Conservation (phyloP, 2,888 invertebrate genomes). For the Mimas tiliae region DNA sequence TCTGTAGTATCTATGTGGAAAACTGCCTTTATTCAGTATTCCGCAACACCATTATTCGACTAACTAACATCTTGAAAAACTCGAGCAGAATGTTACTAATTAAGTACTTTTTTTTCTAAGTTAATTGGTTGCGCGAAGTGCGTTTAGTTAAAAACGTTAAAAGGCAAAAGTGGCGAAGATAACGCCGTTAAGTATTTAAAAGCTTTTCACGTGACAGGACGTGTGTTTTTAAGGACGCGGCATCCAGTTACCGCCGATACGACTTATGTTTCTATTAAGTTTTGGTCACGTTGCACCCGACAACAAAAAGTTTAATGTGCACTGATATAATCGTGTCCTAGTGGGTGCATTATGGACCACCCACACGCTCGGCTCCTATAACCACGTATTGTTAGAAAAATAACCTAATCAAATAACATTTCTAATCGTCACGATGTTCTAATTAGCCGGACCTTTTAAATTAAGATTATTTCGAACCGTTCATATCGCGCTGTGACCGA, state of each 20-base stretch:
- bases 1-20: constrained; percentile 61
- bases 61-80: constrained; percentile 5
- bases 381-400: constrained; percentile 43
- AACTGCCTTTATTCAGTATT: constrained; percentile 30
- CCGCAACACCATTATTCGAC: constrained; percentile 2
- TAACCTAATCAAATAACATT: constrained; percentile 54
- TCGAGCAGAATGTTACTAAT: constrained; percentile 11
- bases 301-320: constrained; percentile 60
- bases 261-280: constrained; percentile 55
- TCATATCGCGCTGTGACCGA: not conserved
- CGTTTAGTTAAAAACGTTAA: constrained; percentile 26
- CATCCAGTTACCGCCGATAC: constrained; percentile 28
- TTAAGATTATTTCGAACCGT: constrained; percentile 29
- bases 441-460: constrained; percentile 46
- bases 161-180: constrained; percentile 30
- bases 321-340: constrained; percentile 60
- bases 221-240: constrained; percentile 23
- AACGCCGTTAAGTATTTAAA: constrained; percentile 29
- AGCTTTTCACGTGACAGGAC: constrained; percentile 27
- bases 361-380: constrained; percentile 57
- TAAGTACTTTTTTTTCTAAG: constrained; percentile 5
- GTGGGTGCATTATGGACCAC: constrained; percentile 59
- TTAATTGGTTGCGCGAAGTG: constrained; percentile 18
- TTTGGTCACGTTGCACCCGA: constrained; percentile 54
- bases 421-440: constrained; percentile 55